Conservation (phyloP, 2,113 vertebrate genomes). For the Leptosomus discolor region DNA sequence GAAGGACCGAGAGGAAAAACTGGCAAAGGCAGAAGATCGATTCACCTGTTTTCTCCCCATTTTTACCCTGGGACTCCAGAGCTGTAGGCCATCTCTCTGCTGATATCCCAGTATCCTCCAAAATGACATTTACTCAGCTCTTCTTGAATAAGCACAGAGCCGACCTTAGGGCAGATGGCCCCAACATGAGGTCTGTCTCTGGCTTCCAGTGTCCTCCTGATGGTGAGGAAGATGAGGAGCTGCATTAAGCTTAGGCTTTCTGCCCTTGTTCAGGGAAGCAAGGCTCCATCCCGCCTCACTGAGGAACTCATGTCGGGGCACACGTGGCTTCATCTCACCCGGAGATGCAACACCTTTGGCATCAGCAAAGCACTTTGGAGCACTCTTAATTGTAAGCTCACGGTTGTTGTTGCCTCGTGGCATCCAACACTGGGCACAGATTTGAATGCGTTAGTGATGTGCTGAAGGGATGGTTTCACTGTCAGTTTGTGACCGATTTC, state of each 20-base stretch:
- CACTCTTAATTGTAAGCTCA: neutral
- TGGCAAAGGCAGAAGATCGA: neutral
- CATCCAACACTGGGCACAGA: neutral
- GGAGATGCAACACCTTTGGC: neutral
- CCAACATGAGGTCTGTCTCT: neutral
- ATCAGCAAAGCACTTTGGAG: neutral
- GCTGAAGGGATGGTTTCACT: neutral
- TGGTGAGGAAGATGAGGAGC: neutral
- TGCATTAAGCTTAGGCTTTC: neutral
- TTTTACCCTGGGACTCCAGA: neutral
- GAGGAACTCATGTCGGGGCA: neutral
- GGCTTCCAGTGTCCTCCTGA: neutral
- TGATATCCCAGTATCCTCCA: neutral
- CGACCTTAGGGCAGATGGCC: neutral
- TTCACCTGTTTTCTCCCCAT: neutral
- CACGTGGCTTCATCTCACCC: fast-evolving
- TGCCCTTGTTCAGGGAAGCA: neutral
- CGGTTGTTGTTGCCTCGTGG: fast-evolving
- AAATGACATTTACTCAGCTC: neutral
- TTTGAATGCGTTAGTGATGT: too few relatives aligned
- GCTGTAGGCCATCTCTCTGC: neutral
- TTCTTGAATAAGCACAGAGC: neutral
- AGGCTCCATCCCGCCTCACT: neutral
- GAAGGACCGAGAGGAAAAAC: neutral
- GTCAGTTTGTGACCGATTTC: neutral